Evolutionary conservation across 2,888 invertebrate genomes (phyloP).

Genomic region (Thymelicus lineola): DNA sequence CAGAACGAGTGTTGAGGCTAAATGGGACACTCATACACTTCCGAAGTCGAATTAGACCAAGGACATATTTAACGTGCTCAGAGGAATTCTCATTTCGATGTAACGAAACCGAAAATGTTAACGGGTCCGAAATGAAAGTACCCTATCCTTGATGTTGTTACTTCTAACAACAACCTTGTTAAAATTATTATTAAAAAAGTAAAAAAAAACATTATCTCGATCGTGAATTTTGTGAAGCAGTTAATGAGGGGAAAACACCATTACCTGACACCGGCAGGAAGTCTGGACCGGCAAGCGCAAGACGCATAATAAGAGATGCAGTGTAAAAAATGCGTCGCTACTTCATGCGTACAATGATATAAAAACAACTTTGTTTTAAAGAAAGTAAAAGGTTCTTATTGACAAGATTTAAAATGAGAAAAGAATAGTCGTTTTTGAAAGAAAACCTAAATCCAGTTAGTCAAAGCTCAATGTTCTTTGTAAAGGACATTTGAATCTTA

Average conservation of each 20-base stretch:
- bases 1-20: slow-evolving; percentile 55
- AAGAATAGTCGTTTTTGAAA: slow-evolving; percentile 8
- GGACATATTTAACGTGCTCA: slow-evolving; percentile 39
- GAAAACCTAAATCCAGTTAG: background rate
- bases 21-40: slow-evolving; percentile 61
- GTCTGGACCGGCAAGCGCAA: slow-evolving; percentile 64
- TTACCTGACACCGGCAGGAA: slow-evolving; percentile 75
- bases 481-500: no score
- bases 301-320: slow-evolving; percentile 46
- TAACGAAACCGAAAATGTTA: slow-evolving; percentile 13
- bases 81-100: slow-evolving; percentile 22
- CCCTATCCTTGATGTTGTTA: slow-evolving; percentile 39
- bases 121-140: slow-evolving; percentile 32
- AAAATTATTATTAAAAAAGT: slow-evolving; percentile 58
- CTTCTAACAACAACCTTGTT: slow-evolving; percentile 49
- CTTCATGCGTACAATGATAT: slow-evolving; percentile 35
- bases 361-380: slow-evolving; percentile 22
- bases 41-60: slow-evolving; percentile 56
- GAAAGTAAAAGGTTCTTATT: slow-evolving; percentile 31
- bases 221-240: slow-evolving; percentile 69
- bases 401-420: slow-evolving; percentile 26
- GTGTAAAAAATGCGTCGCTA: slow-evolving; percentile 22
- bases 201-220: slow-evolving; percentile 78
- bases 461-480: background rate
- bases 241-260: slow-evolving; percentile 78